Evolutionary conservation across 2,797 vertebrate species (phyloP), one percentile per base, ranked within the genome.

Genomic region (Argyrosomus regius): DNA sequence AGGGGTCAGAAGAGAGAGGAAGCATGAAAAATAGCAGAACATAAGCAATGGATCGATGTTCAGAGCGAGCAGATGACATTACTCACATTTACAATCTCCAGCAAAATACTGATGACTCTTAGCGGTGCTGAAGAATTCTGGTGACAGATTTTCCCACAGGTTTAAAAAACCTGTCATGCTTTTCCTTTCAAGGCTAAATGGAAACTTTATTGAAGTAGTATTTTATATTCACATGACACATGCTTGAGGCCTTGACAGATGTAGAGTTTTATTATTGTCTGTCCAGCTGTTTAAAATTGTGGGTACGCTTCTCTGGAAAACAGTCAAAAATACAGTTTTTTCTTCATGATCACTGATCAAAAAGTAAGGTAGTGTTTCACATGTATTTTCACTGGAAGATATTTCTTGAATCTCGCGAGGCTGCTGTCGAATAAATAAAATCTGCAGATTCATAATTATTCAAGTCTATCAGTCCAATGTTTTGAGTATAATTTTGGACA

Each of bases 1-100:
- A 10, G 43, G 41, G 73, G 81, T 88, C 74, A 80, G 67, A 72
- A 12, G 35, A 70, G 50, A 65, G 63, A 61, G 46, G 39, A 53
- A 45, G 48, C 53, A 54, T 8, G 48, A 46, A 28, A 64, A 62
- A 62, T 9, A 41, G 26, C 0, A 46, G 22, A 48, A 52, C 35
- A 61, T 17, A 1, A 70, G 56, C 20, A 12, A 26, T 65, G 24
- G 56, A 67, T 73, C 53, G 35, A 18, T 24, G 56, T 64, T 74
- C 24, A 20, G 65, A 57, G 10, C 22, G 28, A 72, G 22, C 2
- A 56, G 54, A 60, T 16, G 9, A 64, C 31, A 50, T 85, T 50
- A 56, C 20, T 59, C 60, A 3, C 69, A 53, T 73, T 78, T 56
- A 60, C 75, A 67, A 17, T 62, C 65, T 56, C 22, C 31, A 22